Evolutionary conservation across 2,888 invertebrate genomes (phyloP).

Genomic region (Drosophila melanosoma): DNA sequence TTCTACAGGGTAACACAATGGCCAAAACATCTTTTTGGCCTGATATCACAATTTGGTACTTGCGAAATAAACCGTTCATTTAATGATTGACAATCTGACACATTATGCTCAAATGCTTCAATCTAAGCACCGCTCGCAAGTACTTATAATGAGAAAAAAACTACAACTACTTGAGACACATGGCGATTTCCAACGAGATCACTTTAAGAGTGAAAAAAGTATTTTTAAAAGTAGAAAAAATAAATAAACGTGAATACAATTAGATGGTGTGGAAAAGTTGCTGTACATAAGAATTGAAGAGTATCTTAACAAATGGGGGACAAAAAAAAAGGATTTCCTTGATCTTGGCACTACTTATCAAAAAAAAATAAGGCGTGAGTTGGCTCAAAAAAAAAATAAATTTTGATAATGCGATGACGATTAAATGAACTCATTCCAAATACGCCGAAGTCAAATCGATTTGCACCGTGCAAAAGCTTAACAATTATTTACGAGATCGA

Average conservation of each 20-base stretch:
- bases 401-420: constrained; percentile 35
- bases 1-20: constrained; percentile 7
- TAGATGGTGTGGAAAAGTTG: neutral
- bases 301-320: neutral
- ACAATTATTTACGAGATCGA: constrained; percentile 32
- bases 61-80: constrained; percentile 8
- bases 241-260: neutral
- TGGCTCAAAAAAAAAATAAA: constrained; percentile 3
- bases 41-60: constrained; percentile 4
- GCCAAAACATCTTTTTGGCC: neutral
- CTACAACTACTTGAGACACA: neutral
- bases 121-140: neutral
- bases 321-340: neutral
- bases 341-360: constrained; percentile 21
- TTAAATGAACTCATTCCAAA: constrained; percentile 17
- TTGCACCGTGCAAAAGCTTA: constrained; percentile 12
- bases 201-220: neutral
- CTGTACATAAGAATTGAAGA: neutral
- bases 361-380: constrained; percentile 2
- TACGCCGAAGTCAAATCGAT: constrained; percentile 18
- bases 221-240: neutral
- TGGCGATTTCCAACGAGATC: neutral
- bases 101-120: neutral
- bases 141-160: neutral
- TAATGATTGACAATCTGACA: constrained; percentile 9